These are phyloP conservation scores for Chydorus sphaericus DNA, from an alignment of 2,888 invertebrate species.

Conservation along the genomic window DNA sequence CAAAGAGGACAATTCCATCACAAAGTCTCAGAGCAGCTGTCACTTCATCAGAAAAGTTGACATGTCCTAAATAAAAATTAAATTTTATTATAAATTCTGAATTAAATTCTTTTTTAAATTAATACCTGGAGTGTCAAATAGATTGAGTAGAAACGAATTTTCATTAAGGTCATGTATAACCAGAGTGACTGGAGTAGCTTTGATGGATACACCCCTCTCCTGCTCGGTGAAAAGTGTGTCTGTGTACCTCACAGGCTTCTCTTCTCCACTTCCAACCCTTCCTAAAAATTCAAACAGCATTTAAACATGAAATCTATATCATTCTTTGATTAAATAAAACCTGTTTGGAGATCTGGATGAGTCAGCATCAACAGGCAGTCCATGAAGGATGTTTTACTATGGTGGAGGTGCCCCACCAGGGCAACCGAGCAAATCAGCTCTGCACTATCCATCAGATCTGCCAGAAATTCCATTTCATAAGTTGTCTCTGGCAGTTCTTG, in stretches of 20 bases:
- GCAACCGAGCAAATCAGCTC: slow-evolving; percentile 90
- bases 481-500: slow-evolving; percentile 85
- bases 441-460: slow-evolving; percentile 95
- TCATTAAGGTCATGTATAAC: slow-evolving; percentile 83
- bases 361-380: slow-evolving; percentile 95
- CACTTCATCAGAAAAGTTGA: slow-evolving; percentile 98
- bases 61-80: slow-evolving; percentile 51
- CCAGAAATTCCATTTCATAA: slow-evolving; percentile 92
- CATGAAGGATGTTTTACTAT: slow-evolving; percentile 96
- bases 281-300: too few species aligned
- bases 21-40: slow-evolving; percentile 85
- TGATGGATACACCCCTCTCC: slow-evolving; percentile 92
- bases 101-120: slow-evolving; percentile 26
- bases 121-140: slow-evolving; percentile 72
- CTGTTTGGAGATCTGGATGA: slow-evolving; percentile 51
- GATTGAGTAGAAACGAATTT: slow-evolving; percentile 91
- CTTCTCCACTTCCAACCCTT: not conserved
- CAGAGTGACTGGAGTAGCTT: slow-evolving; percentile 86
- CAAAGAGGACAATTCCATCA: slow-evolving; percentile 82
- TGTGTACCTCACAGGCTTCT: not conserved
- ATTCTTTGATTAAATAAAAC: too few species aligned
- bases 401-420: slow-evolving; percentile 89
- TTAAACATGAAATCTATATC: too few species aligned
- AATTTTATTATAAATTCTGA: not conserved
- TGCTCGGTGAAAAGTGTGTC: slow-evolving; percentile 56